Base-by-base conservation (phyloP, 2,888 invertebrate species). In the Ditula angustiorana region DNA sequence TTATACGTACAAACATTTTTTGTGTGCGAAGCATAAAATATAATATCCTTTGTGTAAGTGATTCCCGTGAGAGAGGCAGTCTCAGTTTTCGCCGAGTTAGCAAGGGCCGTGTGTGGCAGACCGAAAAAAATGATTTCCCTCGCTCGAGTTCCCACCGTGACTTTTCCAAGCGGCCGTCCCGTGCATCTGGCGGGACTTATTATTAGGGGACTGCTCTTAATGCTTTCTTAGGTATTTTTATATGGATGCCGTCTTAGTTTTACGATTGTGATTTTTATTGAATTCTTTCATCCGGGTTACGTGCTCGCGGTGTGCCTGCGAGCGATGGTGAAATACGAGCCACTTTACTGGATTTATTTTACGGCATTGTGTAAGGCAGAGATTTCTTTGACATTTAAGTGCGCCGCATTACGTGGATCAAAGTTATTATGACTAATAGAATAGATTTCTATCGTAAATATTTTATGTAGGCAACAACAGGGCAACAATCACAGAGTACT, bases 201-300 rank as follows among this genome's bases (percentile, higher is more conserved):
- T 92, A 91, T 92, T 89, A 87, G 90, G 91, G 92, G 90, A 86
- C 88, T 84, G 86, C 80, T 88, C 90, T 88, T 90, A 92, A 92
- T 90, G 88, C 88, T 86, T 85, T 81, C 90, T 90, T 90, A 89
- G 88, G 87, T 88, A 90, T 91, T 92, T 91, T 91, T 91, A 92
- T 92, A 88, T 86, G 87, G 85, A 83, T 79, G 82, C 83, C 88
- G 82, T 83, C 85, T 87, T 87, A 90, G 87, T 88, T 92, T 92
- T 92, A 92, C 88, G 92, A 91, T 88, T 88, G 88, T 88, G 91
- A 90, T 90, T 92, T 92, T 92, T 92, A 92, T 92, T 90, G 87
- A 88, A 92, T 86, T 82, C 84, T 79, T 78, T 83, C 79, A 67
- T 79, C 80, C 80, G 81, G 77, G 76, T 79, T 82, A 79, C 80